Conservation (phyloP, 2,797 vertebrate genomes). For the Capromys pilorides region DNA sequence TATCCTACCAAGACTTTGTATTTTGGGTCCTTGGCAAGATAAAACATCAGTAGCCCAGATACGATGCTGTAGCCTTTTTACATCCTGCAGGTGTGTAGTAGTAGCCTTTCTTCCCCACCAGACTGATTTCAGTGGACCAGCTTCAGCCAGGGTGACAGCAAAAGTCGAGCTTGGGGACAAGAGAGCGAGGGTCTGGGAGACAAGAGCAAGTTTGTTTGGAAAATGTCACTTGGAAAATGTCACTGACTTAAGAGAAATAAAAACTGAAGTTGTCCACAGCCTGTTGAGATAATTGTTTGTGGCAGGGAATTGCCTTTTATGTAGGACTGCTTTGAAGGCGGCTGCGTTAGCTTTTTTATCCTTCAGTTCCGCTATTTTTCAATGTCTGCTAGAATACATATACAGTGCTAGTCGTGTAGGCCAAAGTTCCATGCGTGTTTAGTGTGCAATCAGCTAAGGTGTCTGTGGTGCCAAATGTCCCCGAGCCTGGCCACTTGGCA, state of each 20-base stretch:
- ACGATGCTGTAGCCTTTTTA: conserved; percentile 33
- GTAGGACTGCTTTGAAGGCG: neutral
- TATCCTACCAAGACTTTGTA: conserved; percentile 5
- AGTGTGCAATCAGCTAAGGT: rapidly evolving
- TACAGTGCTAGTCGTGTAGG: too few relatives aligned
- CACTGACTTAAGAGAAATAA: conserved; percentile 14
- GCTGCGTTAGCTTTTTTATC: neutral
- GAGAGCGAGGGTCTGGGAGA: neutral
- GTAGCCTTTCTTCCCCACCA: conserved; percentile 26
- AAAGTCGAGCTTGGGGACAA: neutral
- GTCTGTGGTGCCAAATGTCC: neutral
- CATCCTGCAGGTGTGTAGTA: conserved; percentile 16
- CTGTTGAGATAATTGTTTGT: conserved; percentile 34
- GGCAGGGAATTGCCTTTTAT: conserved; percentile 32
- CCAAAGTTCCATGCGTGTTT: neutral
- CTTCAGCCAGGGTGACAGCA: conserved; percentile 23
- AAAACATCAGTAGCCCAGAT: conserved; percentile 44
- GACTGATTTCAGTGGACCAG: neutral
- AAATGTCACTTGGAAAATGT: neutral
- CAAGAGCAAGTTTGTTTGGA: neutral
- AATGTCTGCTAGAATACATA: neutral
- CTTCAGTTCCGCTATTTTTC: neutral
- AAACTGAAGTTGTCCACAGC: neutral
- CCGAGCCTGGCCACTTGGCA: neutral
- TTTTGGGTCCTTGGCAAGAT: conserved; percentile 24